Conservation (phyloP, 2,113 vertebrate genomes). For the Ranitomeya imitator region DNA sequence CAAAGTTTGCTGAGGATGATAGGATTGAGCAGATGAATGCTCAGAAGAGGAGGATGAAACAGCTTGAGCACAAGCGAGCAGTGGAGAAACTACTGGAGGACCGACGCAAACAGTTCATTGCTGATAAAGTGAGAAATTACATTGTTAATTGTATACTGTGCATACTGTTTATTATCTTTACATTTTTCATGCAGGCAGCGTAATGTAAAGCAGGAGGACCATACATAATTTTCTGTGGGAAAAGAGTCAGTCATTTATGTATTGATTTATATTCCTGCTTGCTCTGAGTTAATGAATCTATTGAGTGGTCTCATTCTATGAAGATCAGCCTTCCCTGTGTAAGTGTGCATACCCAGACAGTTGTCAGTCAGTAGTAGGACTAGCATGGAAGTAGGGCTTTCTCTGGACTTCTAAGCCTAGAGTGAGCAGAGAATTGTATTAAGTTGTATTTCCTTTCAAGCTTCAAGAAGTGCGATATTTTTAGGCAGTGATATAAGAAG, state of each 20-base stretch:
- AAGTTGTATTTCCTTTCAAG: too few species aligned
- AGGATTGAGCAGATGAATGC: constrained; percentile 88
- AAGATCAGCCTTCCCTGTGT: background rate
- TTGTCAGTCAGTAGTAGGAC: too few species aligned
- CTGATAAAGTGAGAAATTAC: constrained; percentile 77
- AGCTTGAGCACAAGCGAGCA: constrained; percentile 82
- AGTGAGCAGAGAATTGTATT: too few species aligned
- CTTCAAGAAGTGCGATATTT: too few species aligned
- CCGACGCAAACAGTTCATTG: constrained; percentile 73
- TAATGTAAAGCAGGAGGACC: too few species aligned
- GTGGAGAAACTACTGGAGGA: constrained; percentile 86
- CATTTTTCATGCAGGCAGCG: background rate
- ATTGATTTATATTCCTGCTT: background rate
- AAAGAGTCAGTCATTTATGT: too few species aligned
- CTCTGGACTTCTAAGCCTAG: too few species aligned
- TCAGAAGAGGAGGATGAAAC: constrained; percentile 86
- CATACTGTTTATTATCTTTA: background rate
- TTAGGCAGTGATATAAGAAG: too few species aligned
- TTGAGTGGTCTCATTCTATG: background rate
- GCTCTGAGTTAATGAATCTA: background rate
- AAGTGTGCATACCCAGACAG: too few species aligned
- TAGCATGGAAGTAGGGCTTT: too few species aligned
- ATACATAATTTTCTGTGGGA: too few species aligned
- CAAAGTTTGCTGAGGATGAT: constrained; percentile 89
- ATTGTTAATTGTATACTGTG: background rate